Evolutionary conservation across 2,888 invertebrate genomes (phyloP), one percentile per base, ranked within the genome.

Genomic region (Troilus luridus): DNA sequence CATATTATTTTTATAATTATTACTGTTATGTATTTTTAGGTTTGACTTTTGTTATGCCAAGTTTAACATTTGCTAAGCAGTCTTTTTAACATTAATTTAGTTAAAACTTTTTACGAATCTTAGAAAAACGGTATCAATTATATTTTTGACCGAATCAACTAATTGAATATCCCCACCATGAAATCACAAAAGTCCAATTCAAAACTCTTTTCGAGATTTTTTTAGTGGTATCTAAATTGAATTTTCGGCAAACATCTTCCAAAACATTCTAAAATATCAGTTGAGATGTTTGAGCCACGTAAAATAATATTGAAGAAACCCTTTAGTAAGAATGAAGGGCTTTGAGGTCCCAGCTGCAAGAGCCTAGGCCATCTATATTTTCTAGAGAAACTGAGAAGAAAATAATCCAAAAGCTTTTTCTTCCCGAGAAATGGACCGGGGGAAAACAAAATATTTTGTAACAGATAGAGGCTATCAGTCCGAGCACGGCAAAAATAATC

Each of bases 381-480:
- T 41, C 41, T 67, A 67, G 67, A 67, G 67, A 10, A 67, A 67
- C 67, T 67, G 67, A 67, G 67, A 67, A 67, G 67, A 67, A 67
- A 67, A 67, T 67, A 67, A 67, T 67, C 67, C 67, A 24, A 10
- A 67, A 67, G 67, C 24, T 67, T 67, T 67, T 67, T 67, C 67
- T 67, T 67, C 67, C 67, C 12, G 67, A 67, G 67, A 24, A 67
- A 67, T 67, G 24, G 67, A 67, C 67, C 67, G 24, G 24, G 24
- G 67, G 24, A 67, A 67, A 67, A 67, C 24, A 67, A 67, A 67
- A 67, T 67, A 67, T 67, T 67, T 67, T 24, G 67, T 67, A 67
- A 67, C 67, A 67, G 67, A 67, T 67, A 67, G 67, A 67, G 67
- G 67, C 67, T 24, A 67, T 67, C 67, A 67, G 24, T 24, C 24